Evolutionary conservation across 53 echinoderm and acorn worm species (phyloP), one percentile per base, ranked within the genome.

Genomic region (Paelopatides confundens): DNA sequence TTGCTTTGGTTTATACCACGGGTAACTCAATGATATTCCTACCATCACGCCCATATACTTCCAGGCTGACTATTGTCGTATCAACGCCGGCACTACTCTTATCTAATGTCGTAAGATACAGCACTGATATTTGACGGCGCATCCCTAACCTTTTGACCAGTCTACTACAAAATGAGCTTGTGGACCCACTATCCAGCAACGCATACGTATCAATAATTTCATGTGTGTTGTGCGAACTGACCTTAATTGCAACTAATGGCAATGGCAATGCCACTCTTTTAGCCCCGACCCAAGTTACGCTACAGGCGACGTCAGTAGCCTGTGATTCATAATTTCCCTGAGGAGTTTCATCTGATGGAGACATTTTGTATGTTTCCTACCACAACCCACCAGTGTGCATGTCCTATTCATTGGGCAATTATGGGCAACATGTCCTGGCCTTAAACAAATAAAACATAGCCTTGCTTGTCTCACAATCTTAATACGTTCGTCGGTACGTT

Each of bases 251-350:
- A 47, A 93, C 91, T 12, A n/a, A n/a, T n/a, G n/a, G n/a, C n/a
- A 91, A 77, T 14, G 85, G 93, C n/a, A 90, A 66, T 6, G 91
- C 88, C 4, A 88, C 69, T 47, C 85, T 89, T 43, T 35, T 47
- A 40, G 35, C 50, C 29, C 93, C 82, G 89, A 86, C 86, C 89
- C 93, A 89, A 69, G 88, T 92, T 85, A 77, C 77, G 29, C 31
- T 49, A 77, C 87, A 81, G 14, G 81, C 37, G 5, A 54, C 65
- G 26, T 81, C 29, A 62, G 77, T 50, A 21, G 17, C 53, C 69
- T n/a, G 82, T 35, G 23, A 43, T 66, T 82, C 48, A 66, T 4
- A 0, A 14, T 12, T 14, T 48, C 10, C 14, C 9, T 9, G 14
- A 14, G 48, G 9, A 48, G 48, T 9, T 12, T 40, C 13, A 7